These are phyloP conservation scores for Ataeniobius toweri DNA, from an alignment of 2,797 vertebrate species.

Conservation along the genomic window DNA sequence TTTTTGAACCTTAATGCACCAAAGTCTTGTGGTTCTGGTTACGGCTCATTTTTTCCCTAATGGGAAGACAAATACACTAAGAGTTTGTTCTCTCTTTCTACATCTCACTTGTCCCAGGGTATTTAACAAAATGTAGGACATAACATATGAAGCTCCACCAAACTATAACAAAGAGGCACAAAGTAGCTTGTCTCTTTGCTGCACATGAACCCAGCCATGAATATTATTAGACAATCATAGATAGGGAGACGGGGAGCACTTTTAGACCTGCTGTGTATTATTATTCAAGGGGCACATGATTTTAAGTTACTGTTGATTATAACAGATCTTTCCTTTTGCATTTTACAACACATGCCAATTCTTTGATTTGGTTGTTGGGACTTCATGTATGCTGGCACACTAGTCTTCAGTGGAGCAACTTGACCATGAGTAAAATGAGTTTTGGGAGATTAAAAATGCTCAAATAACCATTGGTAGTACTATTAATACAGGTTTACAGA, in stretches of 20 bases:
- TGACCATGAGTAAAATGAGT: not conserved
- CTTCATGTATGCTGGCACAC: slow-evolving; percentile 7
- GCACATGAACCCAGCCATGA: slow-evolving; percentile 7
- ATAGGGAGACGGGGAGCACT: not conserved
- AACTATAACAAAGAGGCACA: slow-evolving; percentile 21
- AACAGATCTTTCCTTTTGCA: slow-evolving; percentile 1
- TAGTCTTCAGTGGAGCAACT: not conserved
- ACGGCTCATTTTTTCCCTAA: not conserved
- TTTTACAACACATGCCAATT: not conserved
- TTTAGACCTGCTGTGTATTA: not conserved
- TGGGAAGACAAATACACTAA: not conserved
- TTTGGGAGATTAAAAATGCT: slow-evolving; percentile 45
- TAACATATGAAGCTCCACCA: slow-evolving; percentile 14
- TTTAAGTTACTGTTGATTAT: not conserved
- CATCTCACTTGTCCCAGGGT: slow-evolving; percentile 11
- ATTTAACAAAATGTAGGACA: slow-evolving; percentile 28
- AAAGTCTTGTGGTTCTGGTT: slow-evolving; percentile 4
- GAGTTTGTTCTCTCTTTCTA: not conserved
- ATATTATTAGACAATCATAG: slow-evolving; percentile 16
- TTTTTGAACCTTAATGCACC: not conserved
- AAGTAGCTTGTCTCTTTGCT: not conserved
- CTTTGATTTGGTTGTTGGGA: not conserved
- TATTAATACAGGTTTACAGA: slow-evolving; percentile 9
- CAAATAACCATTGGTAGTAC: slow-evolving; percentile 27
- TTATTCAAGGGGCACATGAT: not conserved